Conservation (phyloP, 1,140 invertebrate genomes). For the Drosophila asahinai region DNA sequence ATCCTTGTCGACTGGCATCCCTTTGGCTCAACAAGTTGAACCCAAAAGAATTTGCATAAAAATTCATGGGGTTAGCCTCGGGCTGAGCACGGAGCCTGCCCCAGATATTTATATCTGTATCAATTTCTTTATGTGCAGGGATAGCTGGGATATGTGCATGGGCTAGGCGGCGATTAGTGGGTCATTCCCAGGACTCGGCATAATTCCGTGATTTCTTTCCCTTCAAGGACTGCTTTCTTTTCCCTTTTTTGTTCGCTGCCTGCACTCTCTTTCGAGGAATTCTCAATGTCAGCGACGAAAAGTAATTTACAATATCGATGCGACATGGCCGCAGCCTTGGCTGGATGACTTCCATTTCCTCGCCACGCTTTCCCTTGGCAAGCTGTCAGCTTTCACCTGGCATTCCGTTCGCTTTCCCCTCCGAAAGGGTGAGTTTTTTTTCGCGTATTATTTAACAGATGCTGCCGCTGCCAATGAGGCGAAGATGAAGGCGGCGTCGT, state of each 20-base stretch:
- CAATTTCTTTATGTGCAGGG: constrained; percentile 4
- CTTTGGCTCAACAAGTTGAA: constrained; percentile 52
- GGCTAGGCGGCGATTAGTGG: constrained; percentile 40
- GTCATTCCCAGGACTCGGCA: constrained; percentile 31
- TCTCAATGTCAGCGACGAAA: constrained; percentile 38
- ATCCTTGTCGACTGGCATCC: constrained; percentile 35
- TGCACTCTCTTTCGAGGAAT: not conserved
- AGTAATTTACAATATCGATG: constrained; percentile 54
- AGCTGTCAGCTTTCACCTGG: constrained; percentile 21
- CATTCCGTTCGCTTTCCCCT: not conserved
- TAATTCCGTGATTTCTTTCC: constrained; percentile 57
- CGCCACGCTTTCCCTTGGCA: constrained; percentile 13
- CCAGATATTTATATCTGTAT: constrained; percentile 33
- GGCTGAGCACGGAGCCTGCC: not conserved
- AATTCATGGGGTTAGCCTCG: constrained; percentile 55
- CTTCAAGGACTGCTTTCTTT: constrained; percentile 3
- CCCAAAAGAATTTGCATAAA: constrained; percentile 77
- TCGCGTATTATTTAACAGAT: constrained; percentile 43
- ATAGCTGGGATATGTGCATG: not conserved
- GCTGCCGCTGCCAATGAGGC: constrained; percentile 51
- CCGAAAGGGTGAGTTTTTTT: not conserved
- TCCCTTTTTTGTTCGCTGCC: not conserved
- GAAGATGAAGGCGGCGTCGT: constrained; percentile 36
- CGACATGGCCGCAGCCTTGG: constrained; percentile 42
- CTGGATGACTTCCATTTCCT: constrained; percentile 43